phyloP scores from a whole-genome alignment of 2,113 vertebrate species.

The Numenius arquata region DNA sequence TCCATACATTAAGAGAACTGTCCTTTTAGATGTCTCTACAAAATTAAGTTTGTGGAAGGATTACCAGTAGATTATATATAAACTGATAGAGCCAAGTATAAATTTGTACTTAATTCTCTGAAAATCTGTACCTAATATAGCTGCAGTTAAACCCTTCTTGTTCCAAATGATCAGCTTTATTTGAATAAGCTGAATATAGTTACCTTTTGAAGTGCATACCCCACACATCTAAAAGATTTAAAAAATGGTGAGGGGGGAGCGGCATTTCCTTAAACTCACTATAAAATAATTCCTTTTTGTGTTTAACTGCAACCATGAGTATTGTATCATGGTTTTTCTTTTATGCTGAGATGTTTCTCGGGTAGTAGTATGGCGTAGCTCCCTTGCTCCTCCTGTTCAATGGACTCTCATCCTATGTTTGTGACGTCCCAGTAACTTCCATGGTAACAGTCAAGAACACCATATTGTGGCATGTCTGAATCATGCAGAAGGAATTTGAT shows the following conservation, averaged over 20 bases:
- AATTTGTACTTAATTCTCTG: constrained; percentile 44
- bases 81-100: constrained; percentile 12
- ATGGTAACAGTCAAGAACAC: constrained; percentile 53
- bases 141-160: constrained; percentile 16
- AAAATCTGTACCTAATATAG: constrained; percentile 36
- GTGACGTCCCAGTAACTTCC: constrained; percentile 47
- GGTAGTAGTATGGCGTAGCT: not conserved
- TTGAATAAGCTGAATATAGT: not conserved
- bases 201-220: not conserved
- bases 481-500: constrained; percentile 58
- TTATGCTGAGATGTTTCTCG: not conserved
- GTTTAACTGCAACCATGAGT: not conserved
- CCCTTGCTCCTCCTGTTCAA: not conserved
- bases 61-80: constrained; percentile 41
- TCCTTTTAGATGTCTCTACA: not conserved
- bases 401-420: constrained; percentile 8
- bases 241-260: not conserved
- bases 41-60: constrained; percentile 14
- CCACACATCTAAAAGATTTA: not conserved
- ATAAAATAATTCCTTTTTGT: not conserved
- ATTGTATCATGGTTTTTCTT: not conserved
- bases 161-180: not conserved
- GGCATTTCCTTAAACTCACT: not conserved
- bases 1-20: constrained; percentile 42
- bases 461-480: constrained; percentile 54